These are phyloP conservation scores for Pyxicephalus adspersus DNA, from an alignment of 2,113 vertebrate genomes.

Conservation along the genomic window DNA sequence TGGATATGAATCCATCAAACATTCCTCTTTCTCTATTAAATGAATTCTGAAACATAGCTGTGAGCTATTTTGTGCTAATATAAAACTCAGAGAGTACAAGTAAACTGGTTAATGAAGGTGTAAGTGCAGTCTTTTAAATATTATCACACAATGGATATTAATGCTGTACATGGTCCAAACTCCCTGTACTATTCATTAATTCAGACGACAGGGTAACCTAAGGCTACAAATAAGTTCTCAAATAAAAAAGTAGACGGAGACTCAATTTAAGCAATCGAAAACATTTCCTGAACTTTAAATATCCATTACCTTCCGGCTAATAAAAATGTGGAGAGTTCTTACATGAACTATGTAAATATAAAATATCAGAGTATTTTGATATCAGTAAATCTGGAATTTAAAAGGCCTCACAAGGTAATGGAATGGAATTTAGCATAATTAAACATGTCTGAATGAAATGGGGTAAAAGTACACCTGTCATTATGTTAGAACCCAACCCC, in stretches of 20 bases:
- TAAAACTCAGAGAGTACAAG: neutral
- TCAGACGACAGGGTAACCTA: neutral
- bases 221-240: neutral
- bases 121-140: neutral
- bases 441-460: no score
- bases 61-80: neutral
- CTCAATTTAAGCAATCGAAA: neutral
- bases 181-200: neutral
- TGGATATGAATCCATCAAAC: no score
- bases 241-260: neutral
- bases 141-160: neutral
- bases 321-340: neutral
- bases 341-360: neutral
- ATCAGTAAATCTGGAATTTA: neutral
- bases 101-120: neutral
- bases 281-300: neutral
- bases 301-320: neutral
- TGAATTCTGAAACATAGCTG: neutral
- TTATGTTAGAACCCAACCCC: no score
- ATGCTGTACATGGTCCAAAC: neutral
- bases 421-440: no score
- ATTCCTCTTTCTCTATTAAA: neutral
- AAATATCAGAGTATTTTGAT: neutral
- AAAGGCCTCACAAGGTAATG: neutral
- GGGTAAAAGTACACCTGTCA: no score